A percentile compares a stretch with the other conserved stretches of the same genome.
phyloP scores from a whole-genome alignment of 2,113 vertebrate species.

The Phrynocephalus versicolor region DNA sequence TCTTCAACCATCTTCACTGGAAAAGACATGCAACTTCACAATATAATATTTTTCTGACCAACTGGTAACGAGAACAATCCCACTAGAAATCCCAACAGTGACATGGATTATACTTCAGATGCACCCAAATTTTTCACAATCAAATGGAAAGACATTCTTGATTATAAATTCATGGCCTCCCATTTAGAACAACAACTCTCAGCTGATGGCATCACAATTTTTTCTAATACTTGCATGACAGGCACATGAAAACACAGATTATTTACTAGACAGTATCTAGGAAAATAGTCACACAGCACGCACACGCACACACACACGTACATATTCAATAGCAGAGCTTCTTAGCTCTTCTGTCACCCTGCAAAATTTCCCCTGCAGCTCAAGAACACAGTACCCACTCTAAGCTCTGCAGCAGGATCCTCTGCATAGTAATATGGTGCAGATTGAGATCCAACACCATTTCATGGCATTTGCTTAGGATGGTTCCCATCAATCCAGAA shows the following conservation, averaged over 20 bases:
- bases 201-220: neutral
- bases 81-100: neutral
- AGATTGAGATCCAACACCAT: neutral
- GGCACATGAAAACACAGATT: conserved; percentile 21
- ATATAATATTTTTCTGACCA: fast-evolving
- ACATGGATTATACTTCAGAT: fast-evolving
- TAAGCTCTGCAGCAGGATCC: neutral
- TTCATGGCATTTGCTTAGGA: neutral
- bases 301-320: conserved; percentile 12
- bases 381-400: neutral
- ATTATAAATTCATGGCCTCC: neutral
- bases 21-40: neutral
- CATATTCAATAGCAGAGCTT: fast-evolving
- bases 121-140: neutral
- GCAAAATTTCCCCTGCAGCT: neutral
- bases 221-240: conserved; percentile 8
- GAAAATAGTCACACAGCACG: conserved; percentile 36
- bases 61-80: neutral
- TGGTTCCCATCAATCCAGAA: neutral
- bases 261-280: conserved; percentile 11
- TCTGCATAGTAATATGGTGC: neutral
- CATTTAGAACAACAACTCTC: neutral
- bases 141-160: neutral
- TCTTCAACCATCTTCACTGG: fast-evolving
- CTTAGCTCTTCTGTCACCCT: neutral